Evolutionary conservation across 2,888 invertebrate genomes (phyloP).

Genomic region (Frankliniella intonsa): DNA sequence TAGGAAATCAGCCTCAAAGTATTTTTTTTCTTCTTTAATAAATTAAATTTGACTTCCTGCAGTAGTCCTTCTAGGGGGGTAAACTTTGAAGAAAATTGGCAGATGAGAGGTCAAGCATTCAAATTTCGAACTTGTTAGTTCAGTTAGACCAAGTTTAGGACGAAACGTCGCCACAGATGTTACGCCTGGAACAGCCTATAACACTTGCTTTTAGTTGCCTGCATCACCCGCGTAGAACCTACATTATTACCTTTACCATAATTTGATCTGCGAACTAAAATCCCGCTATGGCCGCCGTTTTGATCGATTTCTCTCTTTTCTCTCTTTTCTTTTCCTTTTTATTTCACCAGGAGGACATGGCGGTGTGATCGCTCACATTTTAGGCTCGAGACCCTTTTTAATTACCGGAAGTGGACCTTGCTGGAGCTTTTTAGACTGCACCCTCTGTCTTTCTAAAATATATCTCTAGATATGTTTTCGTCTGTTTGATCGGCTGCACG

Average conservation of each 20-base stretch:
- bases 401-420: conserved; percentile 15
- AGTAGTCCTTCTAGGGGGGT: too few species aligned
- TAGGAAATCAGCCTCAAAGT: too few species aligned
- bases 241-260: neutral
- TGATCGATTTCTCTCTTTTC: conserved; percentile 9
- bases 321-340: neutral
- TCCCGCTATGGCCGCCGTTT: neutral
- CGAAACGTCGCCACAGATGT: neutral
- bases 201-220: conserved; percentile 11
- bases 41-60: too few species aligned
- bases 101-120: too few species aligned
- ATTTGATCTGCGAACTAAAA: neutral
- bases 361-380: neutral
- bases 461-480: conserved; percentile 8
- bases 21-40: too few species aligned
- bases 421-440: conserved; percentile 22
- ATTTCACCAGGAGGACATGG: neutral
- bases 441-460: neutral
- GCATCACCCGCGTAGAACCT: conserved; percentile 19
- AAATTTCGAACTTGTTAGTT: too few species aligned
- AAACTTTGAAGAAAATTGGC: too few species aligned
- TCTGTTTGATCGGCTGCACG: neutral
- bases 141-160: too few species aligned
- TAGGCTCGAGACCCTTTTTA: conserved; percentile 17
- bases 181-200: conserved; percentile 4